These are phyloP conservation scores for Nomada goodeniana DNA, from an alignment of 2,888 invertebrate genomes.

Conservation along the genomic window DNA sequence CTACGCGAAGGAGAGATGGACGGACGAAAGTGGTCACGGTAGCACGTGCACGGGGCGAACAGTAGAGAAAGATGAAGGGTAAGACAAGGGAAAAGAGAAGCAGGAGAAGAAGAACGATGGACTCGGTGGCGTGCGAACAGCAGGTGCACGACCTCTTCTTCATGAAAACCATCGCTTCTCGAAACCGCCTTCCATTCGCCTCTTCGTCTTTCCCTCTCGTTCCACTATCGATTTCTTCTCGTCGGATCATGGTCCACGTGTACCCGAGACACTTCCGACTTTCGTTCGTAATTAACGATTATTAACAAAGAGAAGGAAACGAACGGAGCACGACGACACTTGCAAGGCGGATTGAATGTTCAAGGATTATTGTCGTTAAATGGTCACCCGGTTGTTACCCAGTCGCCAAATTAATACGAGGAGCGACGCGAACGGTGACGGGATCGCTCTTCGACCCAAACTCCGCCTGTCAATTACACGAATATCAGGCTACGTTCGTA, in stretches of 20 bases:
- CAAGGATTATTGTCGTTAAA: conserved; percentile 53
- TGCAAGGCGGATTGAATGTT: conserved; percentile 43
- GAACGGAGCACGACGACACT: conserved; percentile 47
- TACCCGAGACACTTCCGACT: conserved; percentile 73
- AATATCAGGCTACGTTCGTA: conserved; percentile 26
- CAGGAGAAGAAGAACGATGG: conserved; percentile 42
- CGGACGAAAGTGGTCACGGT: conserved; percentile 44
- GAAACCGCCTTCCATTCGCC: conserved; percentile 29
- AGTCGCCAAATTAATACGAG: not conserved
- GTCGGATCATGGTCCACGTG: not conserved
- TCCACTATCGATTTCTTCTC: conserved; percentile 42
- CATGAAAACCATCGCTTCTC: conserved; percentile 70
- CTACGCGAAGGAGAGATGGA: conserved; percentile 25
- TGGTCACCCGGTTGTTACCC: not conserved
- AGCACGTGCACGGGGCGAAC: conserved; percentile 56
- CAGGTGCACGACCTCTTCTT: conserved; percentile 81
- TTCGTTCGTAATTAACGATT: conserved; percentile 71
- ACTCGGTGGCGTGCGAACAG: conserved; percentile 78
- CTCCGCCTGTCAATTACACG: conserved; percentile 52
- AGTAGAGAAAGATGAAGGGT: conserved; percentile 20
- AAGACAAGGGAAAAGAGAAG: conserved; percentile 40
- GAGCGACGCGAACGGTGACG: not conserved
- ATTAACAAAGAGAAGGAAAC: not conserved
- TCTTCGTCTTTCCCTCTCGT: conserved; percentile 38
- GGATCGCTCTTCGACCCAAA: not conserved